A percentile compares a stretch with the other conserved stretches of the same genome.
These are phyloP conservation scores for Parnassius glacialis DNA, from an alignment of 2,888 invertebrate species.

Conservation along the genomic window DNA sequence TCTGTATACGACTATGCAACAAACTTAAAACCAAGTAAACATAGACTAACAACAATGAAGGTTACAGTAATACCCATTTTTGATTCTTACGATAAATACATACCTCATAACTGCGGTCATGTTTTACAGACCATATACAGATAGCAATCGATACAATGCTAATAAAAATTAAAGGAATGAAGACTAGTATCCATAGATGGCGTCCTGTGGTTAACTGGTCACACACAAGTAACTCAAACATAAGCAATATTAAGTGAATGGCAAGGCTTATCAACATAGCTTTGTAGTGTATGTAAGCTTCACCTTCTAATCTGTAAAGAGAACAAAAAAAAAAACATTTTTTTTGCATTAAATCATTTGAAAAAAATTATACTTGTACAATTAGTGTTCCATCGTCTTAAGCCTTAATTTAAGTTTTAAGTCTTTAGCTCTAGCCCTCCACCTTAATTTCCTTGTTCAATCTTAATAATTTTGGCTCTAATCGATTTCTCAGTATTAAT, in stretches of 20 bases:
- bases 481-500: too few species aligned
- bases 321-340: not conserved
- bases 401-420: too few species aligned
- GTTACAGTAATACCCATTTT: too few species aligned
- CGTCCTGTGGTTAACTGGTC: slow-evolving; percentile 94
- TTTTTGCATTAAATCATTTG: too few species aligned
- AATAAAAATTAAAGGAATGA: slow-evolving; percentile 97
- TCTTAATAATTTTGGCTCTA: too few species aligned
- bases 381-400: too few species aligned
- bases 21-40: too few species aligned
- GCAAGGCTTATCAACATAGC: slow-evolving; percentile 98
- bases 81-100: slow-evolving; percentile 36
- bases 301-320: slow-evolving; percentile 91
- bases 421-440: too few species aligned
- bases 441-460: too few species aligned
- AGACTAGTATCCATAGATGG: slow-evolving; percentile 94
- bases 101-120: slow-evolving; percentile 98
- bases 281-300: slow-evolving; percentile 98
- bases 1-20: too few species aligned
- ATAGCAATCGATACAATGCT: slow-evolving; percentile 98
- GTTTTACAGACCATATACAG: slow-evolving; percentile 99
- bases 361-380: too few species aligned
- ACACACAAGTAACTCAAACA: slow-evolving; percentile 98
- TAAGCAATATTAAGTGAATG: slow-evolving; percentile 94
- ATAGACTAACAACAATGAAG: too few species aligned